Evolutionary conservation across 2,888 invertebrate genomes (phyloP).

Genomic region (Tinea semifulvella): DNA sequence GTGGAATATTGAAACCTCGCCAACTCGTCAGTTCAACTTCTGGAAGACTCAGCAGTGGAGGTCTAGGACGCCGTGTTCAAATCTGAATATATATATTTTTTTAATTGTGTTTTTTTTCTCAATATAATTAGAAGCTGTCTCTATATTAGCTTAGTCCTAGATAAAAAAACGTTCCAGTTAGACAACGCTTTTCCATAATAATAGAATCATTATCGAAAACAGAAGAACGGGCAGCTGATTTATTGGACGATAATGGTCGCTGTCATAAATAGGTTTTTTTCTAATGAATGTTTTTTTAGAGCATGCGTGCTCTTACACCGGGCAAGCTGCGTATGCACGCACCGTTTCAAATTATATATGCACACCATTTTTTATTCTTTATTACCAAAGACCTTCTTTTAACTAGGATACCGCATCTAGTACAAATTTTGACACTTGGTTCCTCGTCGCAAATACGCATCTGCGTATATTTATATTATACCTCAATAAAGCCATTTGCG

Average conservation of each 20-base stretch:
- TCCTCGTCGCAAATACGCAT: no score
- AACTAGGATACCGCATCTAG: no score
- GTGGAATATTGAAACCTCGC: no score
- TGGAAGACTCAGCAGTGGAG: no score
- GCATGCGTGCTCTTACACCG: constrained; percentile 42
- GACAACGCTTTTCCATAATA: constrained; percentile 67
- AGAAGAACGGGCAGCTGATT: constrained; percentile 68
- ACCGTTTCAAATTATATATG: constrained; percentile 45
- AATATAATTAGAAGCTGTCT: constrained; percentile 23
- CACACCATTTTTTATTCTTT: constrained; percentile 29
- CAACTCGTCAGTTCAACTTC: no score
- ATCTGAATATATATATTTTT: no score
- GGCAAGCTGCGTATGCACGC: constrained; percentile 45
- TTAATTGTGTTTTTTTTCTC: background rate
- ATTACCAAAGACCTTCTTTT: no score
- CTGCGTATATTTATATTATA: no score
- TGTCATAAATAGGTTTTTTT: constrained; percentile 67
- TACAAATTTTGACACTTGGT: no score
- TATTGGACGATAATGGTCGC: constrained; percentile 64
- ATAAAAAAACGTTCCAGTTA: constrained; percentile 63
- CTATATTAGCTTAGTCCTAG: constrained; percentile 29
- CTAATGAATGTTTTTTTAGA: constrained; percentile 49
- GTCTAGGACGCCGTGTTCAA: no score
- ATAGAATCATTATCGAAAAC: constrained; percentile 68
- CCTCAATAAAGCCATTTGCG: no score